These are phyloP conservation scores for Ditula angustiorana DNA, from an alignment of 2,888 invertebrate genomes.

Conservation along the genomic window DNA sequence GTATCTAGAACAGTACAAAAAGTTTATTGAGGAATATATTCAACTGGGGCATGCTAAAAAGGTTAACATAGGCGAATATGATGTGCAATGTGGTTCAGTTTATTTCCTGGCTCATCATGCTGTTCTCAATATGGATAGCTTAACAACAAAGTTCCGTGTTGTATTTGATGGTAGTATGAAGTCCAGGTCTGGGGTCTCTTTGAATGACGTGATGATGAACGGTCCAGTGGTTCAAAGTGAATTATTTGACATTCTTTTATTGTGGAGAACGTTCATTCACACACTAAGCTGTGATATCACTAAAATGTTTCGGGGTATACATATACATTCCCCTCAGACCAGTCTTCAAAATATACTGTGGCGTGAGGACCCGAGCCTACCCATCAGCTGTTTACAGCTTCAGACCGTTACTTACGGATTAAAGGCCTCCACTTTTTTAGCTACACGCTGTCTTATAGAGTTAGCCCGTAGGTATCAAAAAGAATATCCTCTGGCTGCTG, in stretches of 20 bases:
- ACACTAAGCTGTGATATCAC: slow-evolving; percentile 43
- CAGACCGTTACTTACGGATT: no score
- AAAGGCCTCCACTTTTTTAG: slow-evolving; percentile 33
- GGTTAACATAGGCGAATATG: slow-evolving; percentile 10
- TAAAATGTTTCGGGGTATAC: slow-evolving; percentile 42
- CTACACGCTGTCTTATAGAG: slow-evolving; percentile 38
- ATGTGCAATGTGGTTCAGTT: slow-evolving; percentile 8
- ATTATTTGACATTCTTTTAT: slow-evolving; percentile 43
- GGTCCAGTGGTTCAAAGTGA: slow-evolving; percentile 42
- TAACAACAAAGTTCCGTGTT: slow-evolving; percentile 16
- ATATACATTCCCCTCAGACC: background rate
- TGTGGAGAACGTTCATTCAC: slow-evolving; percentile 44
- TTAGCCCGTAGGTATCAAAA: background rate
- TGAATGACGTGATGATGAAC: slow-evolving; percentile 32
- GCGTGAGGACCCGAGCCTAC: slow-evolving; percentile 10
- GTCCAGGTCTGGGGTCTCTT: background rate
- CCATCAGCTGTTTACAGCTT: no score
- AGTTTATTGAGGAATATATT: slow-evolving; percentile 19
- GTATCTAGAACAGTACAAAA: slow-evolving; percentile 9
- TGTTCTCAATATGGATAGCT: slow-evolving; percentile 11
- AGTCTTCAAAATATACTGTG: slow-evolving; percentile 38
- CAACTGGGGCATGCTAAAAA: slow-evolving; percentile 11
- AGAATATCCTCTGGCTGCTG: background rate
- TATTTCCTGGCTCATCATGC: slow-evolving; percentile 28
- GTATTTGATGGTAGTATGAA: slow-evolving; percentile 17